Evolutionary conservation across 1,140 invertebrate species (phyloP).

Genomic region (Drosophila carrolli): DNA sequence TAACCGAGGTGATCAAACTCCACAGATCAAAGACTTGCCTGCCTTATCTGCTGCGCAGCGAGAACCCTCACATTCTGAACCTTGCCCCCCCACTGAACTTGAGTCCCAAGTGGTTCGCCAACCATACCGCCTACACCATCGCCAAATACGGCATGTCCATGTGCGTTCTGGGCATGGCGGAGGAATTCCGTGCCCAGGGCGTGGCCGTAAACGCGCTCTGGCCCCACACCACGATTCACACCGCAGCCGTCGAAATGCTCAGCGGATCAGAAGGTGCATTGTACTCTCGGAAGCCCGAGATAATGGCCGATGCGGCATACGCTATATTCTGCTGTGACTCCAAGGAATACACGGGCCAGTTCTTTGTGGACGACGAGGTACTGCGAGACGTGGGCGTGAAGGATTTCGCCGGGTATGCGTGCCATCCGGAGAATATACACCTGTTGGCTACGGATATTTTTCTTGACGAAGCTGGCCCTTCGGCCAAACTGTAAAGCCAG

Average conservation of each 20-base stretch:
- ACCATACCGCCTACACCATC: conserved; percentile 98
- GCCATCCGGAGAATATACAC: conserved; percentile 89
- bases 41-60: conserved; percentile 94
- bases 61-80: conserved; percentile 98
- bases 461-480: conserved; percentile 87
- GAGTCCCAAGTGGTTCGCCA: conserved; percentile 95
- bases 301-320: conserved; percentile 98
- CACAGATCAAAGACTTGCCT: conserved; percentile 97
- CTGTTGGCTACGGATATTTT: conserved; percentile 95
- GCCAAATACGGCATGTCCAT: conserved; percentile 99
- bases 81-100: conserved; percentile 97
- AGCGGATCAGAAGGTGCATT: conserved; percentile 94
- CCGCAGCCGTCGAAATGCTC: conserved; percentile 99
- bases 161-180: conserved; percentile 98
- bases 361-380: conserved; percentile 97
- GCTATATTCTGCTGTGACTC: conserved; percentile 92
- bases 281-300: conserved; percentile 93
- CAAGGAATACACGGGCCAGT: conserved; percentile 92
- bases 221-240: conserved; percentile 97
- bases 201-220: conserved; percentile 99
- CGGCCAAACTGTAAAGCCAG: conserved; percentile 47
- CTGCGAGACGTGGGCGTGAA: conserved; percentile 91
- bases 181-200: conserved; percentile 93
- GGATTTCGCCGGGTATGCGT: conserved; percentile 94
- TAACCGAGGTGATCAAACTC: conserved; percentile 86